Evolutionary conservation across 2,113 vertebrate genomes (phyloP).

Genomic region (Quiscalus mexicanus): DNA sequence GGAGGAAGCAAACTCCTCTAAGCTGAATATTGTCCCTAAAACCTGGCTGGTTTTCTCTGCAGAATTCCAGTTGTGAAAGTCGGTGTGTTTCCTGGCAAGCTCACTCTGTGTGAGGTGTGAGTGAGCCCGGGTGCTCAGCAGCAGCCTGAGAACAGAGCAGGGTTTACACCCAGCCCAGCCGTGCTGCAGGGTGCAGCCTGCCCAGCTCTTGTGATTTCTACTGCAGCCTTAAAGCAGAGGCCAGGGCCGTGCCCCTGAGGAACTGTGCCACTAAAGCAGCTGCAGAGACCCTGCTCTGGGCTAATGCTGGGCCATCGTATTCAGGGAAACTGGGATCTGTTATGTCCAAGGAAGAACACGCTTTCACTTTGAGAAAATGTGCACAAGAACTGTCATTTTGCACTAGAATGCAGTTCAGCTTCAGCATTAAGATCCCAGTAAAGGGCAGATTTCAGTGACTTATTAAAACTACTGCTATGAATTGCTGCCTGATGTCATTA

Average conservation of each 20-base stretch:
- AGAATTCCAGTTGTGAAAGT: background rate
- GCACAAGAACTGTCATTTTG: background rate
- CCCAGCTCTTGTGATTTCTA: background rate
- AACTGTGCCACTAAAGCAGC: background rate
- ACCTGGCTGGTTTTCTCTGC: background rate
- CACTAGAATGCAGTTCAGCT: background rate
- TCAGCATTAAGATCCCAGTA: background rate
- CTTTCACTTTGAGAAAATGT: background rate
- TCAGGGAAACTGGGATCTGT: background rate
- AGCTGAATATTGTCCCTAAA: background rate
- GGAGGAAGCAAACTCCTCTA: background rate
- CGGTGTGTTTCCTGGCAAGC: background rate
- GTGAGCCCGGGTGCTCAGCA: background rate
- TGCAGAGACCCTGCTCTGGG: background rate
- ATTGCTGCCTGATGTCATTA: background rate
- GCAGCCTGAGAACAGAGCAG: background rate
- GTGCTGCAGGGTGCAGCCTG: background rate
- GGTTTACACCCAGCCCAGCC: background rate
- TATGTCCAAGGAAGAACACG: background rate
- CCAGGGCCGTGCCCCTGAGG: background rate
- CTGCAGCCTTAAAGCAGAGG: background rate
- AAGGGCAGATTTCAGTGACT: background rate
- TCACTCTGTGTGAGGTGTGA: background rate
- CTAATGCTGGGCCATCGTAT: background rate
- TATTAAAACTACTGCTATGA: background rate